These are phyloP conservation scores for Blastobasis lacticolella DNA, from an alignment of 2,888 invertebrate species.

Conservation along the genomic window DNA sequence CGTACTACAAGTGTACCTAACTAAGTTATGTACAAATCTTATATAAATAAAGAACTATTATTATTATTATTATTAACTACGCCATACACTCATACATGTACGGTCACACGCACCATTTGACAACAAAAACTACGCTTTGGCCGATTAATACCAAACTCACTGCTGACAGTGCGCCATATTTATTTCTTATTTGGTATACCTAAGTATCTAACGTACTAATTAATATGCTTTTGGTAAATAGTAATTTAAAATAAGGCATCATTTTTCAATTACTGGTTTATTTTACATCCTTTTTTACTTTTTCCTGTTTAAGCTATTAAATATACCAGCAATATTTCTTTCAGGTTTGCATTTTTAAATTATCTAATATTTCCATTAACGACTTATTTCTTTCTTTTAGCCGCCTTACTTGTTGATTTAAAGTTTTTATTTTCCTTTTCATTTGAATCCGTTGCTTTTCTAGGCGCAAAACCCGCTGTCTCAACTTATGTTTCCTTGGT, in stretches of 20 bases:
- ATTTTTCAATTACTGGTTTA: conserved; percentile 4
- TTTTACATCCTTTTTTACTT: neutral
- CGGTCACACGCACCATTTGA: too few species aligned
- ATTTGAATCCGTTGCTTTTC: conserved; percentile 4
- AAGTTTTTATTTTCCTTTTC: conserved; percentile 11
- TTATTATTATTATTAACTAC: too few species aligned
- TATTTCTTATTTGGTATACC: too few species aligned
- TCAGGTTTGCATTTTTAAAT: conserved; percentile 8
- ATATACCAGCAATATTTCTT: conserved; percentile 3
- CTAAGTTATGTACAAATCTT: too few species aligned
- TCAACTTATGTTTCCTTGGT: conserved; percentile 5
- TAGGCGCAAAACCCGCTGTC: conserved; percentile 2
- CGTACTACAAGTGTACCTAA: too few species aligned
- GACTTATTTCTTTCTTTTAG: conserved; percentile 10
- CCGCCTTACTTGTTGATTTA: conserved; percentile 11
- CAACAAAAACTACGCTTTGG: too few species aligned
- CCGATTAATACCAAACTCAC: too few species aligned
- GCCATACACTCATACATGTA: too few species aligned
- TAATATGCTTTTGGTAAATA: conserved; percentile 10
- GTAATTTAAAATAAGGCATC: conserved; percentile 7
- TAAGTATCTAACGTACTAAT: conserved; percentile 6
- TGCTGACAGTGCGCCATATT: too few species aligned
- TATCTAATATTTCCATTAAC: conserved; percentile 7
- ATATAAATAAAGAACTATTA: too few species aligned
- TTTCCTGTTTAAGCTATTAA: neutral